Percentiles rank a stretch among this genome's conserved stretches.
Evolutionary conservation across 2,888 invertebrate genomes (phyloP).

Genomic region (Tinea pellionella): DNA sequence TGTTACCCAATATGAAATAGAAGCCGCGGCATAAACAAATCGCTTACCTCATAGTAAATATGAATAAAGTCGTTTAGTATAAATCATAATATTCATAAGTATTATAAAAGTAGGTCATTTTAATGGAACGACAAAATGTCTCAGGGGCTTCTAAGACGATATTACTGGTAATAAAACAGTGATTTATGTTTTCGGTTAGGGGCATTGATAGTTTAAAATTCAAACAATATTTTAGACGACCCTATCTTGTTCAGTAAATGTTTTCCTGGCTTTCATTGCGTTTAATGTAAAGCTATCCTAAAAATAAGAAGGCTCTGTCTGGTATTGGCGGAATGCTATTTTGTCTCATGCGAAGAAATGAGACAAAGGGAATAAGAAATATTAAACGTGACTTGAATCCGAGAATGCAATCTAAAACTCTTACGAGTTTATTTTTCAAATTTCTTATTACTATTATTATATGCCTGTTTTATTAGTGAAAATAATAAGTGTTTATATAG

Average conservation of each 20-base stretch:
- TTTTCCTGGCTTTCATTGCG: neutral
- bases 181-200: neutral
- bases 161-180: neutral
- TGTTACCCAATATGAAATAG: constrained; percentile 69
- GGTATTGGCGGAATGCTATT: constrained; percentile 30
- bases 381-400: constrained; percentile 63
- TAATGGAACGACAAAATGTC: neutral
- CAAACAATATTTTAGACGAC: neutral
- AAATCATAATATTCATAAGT: neutral
- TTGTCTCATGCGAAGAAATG: constrained; percentile 54
- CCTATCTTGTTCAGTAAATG: neutral
- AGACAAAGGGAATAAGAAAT: constrained; percentile 66
- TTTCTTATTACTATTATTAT: neutral
- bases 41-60: constrained; percentile 24
- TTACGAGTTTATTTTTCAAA: neutral
- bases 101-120: neutral
- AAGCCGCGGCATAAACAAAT: constrained; percentile 62
- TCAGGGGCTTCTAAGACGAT: neutral
- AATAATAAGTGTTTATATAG: no score
- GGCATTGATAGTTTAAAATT: neutral
- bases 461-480: no score
- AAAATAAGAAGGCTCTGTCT: neutral
- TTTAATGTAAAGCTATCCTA: neutral
- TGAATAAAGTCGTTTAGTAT: neutral
- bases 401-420: constrained; percentile 14